phyloP scores from a whole-genome alignment of 64 coral and sea anemone species.

The Trachythela sp. region DNA sequence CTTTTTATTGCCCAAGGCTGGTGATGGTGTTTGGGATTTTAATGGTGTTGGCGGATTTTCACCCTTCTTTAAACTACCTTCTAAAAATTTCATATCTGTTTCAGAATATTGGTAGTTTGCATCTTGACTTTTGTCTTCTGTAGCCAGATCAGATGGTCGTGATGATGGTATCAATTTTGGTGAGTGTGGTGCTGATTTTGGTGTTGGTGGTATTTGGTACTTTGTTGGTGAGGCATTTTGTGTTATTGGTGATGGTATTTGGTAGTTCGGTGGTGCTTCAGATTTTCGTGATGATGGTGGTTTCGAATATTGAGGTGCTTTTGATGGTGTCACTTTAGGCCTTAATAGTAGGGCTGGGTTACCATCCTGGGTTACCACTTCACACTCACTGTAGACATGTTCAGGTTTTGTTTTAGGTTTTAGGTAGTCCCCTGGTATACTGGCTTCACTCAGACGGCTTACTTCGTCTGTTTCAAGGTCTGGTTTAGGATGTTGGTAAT shows the following conservation, averaged over 20 bases:
- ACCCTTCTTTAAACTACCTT: too few species aligned
- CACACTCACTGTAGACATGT: background rate
- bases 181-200: too few species aligned
- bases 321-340: background rate
- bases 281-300: background rate
- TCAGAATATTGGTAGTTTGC: too few species aligned
- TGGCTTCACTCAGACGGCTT: background rate
- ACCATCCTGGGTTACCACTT: too few species aligned
- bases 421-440: background rate
- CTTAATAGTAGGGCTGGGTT: too few species aligned
- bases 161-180: too few species aligned
- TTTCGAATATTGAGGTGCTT: background rate
- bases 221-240: background rate
- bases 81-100: too few species aligned
- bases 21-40: background rate
- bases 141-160: too few species aligned
- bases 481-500: too few species aligned
- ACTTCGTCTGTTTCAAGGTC: too few species aligned
- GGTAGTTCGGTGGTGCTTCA: background rate
- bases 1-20: background rate
- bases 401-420: background rate
- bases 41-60: background rate
- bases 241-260: background rate
- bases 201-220: too few species aligned
- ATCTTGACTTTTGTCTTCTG: too few species aligned